Evolutionary conservation across 2,113 vertebrate genomes (phyloP), one percentile per base, ranked within the genome.

Genomic region (Scatophagus argus): DNA sequence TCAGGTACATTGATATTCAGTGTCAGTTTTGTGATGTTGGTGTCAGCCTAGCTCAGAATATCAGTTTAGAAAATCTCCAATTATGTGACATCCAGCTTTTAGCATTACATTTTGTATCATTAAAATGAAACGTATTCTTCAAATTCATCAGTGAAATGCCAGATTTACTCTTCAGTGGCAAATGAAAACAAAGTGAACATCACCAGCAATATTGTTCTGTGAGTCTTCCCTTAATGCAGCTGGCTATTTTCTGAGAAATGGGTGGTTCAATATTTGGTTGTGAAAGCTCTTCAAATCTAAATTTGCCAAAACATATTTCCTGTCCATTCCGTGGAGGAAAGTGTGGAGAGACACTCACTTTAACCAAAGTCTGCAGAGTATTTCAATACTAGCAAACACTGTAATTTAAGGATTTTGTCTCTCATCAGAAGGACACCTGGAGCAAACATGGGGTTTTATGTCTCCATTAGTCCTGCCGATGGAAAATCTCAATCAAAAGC

Each of bases 401-500:
- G 11, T 6, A 71, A 59, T 82, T 84, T 54, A 34, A 70, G 72
- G 70, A 81, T 65, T 67, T 58, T 63, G 60, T 82, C 83, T 66
- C 51, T 77, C 81, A 74, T 82, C 72, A 71, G 51, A 51, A 14
- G 43, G 38, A 89, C 80, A 88, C 64, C 77, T 82, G 66, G 41
- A 85, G 82, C 66, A 77, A 90, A 90, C 78, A 77, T 10, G 25
- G 41, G 64, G 19, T 75, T 59, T 41, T 32, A 81, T 79, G 79
- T 63, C 64, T 68, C 61, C 62, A 74, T 82, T 79, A 63, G 61
- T 46, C 34, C 54, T 4, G 31, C 66, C 27, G 74, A 83, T 85
- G 90, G 74, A 92, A 90, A 89, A 55, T 85, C 73, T 79, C 52
- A 87, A 85, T 89, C 78, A 88, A 88, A n/a, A 86, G 73, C 71